A percentile compares a stretch with the other conserved stretches of the same genome.
Evolutionary conservation across 1,140 invertebrate species (phyloP).

Genomic region (Zaprionus camerounensis): DNA sequence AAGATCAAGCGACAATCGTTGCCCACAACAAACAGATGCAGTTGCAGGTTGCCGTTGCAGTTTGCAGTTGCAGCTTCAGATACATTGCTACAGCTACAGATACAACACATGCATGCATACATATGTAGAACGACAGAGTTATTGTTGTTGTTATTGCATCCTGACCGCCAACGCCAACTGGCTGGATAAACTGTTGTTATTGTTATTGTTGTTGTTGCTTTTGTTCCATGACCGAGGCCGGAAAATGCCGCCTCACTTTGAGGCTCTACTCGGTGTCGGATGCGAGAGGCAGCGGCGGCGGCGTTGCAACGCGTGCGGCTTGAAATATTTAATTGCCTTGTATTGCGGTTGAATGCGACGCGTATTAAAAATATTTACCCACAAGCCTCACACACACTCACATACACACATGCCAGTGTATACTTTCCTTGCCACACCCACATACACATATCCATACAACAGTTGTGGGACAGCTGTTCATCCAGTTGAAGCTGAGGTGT

Average conservation of each 20-base stretch:
- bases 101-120: slow-evolving; percentile 12
- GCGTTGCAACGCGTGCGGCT: slow-evolving; percentile 46
- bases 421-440: slow-evolving; percentile 8
- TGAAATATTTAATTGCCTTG: slow-evolving; percentile 83
- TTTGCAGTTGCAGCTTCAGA: slow-evolving; percentile 30
- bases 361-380: slow-evolving; percentile 81
- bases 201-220: slow-evolving; percentile 29
- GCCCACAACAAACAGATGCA: slow-evolving; percentile 59
- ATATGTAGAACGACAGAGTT: slow-evolving; percentile 21
- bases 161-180: slow-evolving; percentile 66
- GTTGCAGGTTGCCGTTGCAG: slow-evolving; percentile 27
- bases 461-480: slow-evolving; percentile 34
- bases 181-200: slow-evolving; percentile 68
- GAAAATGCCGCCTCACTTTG: slow-evolving; percentile 58
- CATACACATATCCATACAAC: slow-evolving; percentile 15
- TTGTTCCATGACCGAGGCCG: slow-evolving; percentile 27
- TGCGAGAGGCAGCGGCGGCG: slow-evolving; percentile 20
- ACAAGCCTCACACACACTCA: slow-evolving; percentile 40
- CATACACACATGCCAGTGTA: slow-evolving; percentile 6
- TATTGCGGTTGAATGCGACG: slow-evolving; percentile 79
- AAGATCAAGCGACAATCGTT: slow-evolving; percentile 71
- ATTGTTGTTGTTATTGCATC: slow-evolving; percentile 36
- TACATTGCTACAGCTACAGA: slow-evolving; percentile 17
- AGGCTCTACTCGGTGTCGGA: slow-evolving; percentile 40
- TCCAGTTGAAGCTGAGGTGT: slow-evolving; percentile 56